Base-by-base conservation (phyloP, 2,797 vertebrate species). In the Pempheris klunzingeri region DNA sequence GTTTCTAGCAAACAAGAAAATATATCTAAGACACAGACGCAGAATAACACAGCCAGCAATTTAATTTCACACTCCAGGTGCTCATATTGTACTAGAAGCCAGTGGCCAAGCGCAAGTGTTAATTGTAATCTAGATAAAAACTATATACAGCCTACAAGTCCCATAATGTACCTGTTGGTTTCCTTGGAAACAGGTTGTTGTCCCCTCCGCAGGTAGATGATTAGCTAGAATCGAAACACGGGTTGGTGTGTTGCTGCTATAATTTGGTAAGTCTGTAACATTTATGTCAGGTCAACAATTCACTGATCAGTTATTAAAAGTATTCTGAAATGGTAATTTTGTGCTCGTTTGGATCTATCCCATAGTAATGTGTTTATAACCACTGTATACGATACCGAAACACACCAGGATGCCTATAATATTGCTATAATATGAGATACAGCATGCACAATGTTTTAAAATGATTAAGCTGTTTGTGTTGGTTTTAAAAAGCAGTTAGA, bases 161-260 rank as follows among this genome's bases (percentile, higher is more conserved):
- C 79, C 77, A 78, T 10, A 2, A 65, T 15, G 24, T 7, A 69
- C 41, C 47, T 43, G 32, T 66, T 15, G 13, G 82, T 82, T 81
- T 50, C 77, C 83, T 2, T 76, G 74, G 88, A 54, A 71, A 89
- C 88, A 11, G 3, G 0, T 28, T 83, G 81, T 87, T 85, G 70
- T 69, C 30, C 66, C 5, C 22, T 44, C 8, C 4, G 4, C 28
- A 76, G 70, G 80, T 73, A n/a, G 65, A 38, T 18, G 22, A 7
- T 34, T 4, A 41, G 6, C 18, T 41, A 4, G 22, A 2, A 5
- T 28, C 6, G 18, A 30, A 22, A 38, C n/a, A 32, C 18, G 0
- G 28, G 2, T 26, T 36, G 14, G 26, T 0, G 44, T 26, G 20
- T 43, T 38, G 15, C 1, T 36, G 0, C 15, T 15, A 12, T 5